Conservation (phyloP, 2,888 invertebrate species). For the Apodemia hepburni region DNA sequence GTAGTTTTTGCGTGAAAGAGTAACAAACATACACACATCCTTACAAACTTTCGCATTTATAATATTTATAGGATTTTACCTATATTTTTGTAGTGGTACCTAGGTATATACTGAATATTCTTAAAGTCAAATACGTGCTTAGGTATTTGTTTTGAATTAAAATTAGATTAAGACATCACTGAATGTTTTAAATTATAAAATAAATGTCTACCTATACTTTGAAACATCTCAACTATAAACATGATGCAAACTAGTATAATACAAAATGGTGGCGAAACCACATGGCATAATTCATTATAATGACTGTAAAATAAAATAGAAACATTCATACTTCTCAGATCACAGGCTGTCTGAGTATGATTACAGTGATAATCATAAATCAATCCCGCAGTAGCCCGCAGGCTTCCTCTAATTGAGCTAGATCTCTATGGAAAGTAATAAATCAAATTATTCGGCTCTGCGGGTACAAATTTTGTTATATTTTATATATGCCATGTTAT, state of each 20-base stretch:
- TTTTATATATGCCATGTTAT: conserved; percentile 35
- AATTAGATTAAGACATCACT: no score
- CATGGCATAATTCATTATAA: conserved; percentile 43
- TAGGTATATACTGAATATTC: no score
- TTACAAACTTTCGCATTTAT: no score
- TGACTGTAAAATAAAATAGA: conserved; percentile 64
- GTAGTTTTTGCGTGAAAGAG: no score
- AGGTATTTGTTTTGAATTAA: no score
- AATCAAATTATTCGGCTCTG: conserved; percentile 67
- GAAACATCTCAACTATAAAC: background rate
- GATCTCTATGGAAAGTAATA: conserved; percentile 52
- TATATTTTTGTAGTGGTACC: no score
- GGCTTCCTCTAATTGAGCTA: conserved; percentile 66
- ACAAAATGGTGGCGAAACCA: conserved; percentile 60
- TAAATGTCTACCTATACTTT: background rate
- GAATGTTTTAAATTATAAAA: no score
- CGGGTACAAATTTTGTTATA: conserved; percentile 54
- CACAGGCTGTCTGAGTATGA: conserved; percentile 58
- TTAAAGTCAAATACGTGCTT: no score
- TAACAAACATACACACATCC: no score
- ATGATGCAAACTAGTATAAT: conserved; percentile 33
- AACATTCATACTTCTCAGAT: conserved; percentile 49
- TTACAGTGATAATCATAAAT: conserved; percentile 74
- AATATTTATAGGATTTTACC: no score
- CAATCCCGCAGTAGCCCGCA: conserved; percentile 69